Evolutionary conservation across 2,888 invertebrate genomes (phyloP).

Genomic region (Lasioglossum marginatum): DNA sequence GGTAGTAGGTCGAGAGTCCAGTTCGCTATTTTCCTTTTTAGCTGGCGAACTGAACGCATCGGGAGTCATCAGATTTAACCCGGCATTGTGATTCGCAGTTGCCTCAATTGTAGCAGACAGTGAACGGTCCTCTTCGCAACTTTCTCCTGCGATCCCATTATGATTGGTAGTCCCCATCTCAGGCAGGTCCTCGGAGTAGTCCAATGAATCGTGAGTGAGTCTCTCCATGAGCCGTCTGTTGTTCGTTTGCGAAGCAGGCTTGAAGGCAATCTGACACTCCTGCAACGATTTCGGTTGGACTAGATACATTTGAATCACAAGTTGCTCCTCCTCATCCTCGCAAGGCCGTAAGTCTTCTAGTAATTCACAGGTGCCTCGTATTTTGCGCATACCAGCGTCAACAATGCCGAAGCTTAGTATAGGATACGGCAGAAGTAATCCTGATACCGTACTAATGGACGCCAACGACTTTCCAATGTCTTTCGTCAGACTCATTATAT

Average conservation of each 20-base stretch:
- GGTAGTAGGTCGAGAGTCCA: slow-evolving; percentile 80
- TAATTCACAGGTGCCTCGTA: slow-evolving; percentile 80
- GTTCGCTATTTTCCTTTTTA: slow-evolving; percentile 83
- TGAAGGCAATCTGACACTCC: slow-evolving; percentile 91
- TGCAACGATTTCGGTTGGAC: slow-evolving; percentile 96
- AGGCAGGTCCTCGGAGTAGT: slow-evolving; percentile 78
- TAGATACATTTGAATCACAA: slow-evolving; percentile 89
- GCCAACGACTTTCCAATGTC: slow-evolving; percentile 87
- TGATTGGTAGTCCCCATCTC: slow-evolving; percentile 77
- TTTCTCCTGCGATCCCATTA: slow-evolving; percentile 79
- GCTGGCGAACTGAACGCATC: slow-evolving; percentile 92
- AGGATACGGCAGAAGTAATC: slow-evolving; percentile 94
- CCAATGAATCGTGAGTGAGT: slow-evolving; percentile 79
- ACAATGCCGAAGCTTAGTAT: slow-evolving; percentile 95
- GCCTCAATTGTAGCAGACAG: slow-evolving; percentile 81
- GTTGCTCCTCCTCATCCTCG: slow-evolving; percentile 86
- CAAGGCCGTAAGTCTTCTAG: slow-evolving; percentile 86
- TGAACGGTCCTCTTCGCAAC: slow-evolving; percentile 77
- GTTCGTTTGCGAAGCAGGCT: slow-evolving; percentile 77
- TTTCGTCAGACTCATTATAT: slow-evolving; percentile 91
- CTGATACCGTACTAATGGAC: slow-evolving; percentile 91
- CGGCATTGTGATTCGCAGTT: slow-evolving; percentile 81
- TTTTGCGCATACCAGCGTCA: slow-evolving; percentile 88
- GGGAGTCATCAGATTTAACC: slow-evolving; percentile 93
- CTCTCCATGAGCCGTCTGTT: slow-evolving; percentile 77